A percentile compares a stretch with the other conserved stretches of the same genome.
Conservation (phyloP, 2,113 vertebrate genomes). For the Charadrius vociferus region DNA sequence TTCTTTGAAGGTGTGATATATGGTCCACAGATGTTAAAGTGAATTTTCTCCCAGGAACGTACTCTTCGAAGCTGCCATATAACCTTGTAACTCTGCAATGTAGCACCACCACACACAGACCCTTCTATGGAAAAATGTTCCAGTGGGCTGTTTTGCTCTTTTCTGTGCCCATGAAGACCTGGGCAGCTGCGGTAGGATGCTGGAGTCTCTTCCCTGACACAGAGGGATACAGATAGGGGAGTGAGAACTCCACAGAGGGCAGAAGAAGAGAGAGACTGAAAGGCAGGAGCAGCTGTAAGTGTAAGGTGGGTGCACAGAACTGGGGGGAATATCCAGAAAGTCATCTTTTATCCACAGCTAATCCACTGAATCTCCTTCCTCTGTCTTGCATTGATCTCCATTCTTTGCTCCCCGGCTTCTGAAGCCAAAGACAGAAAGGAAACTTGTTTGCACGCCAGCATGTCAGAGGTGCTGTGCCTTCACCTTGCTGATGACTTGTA, state of each 20-base stretch:
- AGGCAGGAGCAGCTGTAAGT: background rate
- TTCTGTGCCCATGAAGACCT: background rate
- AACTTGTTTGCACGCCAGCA: background rate
- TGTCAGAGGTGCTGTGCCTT: background rate
- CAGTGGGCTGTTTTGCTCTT: background rate
- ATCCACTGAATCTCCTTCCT: background rate
- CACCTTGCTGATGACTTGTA: background rate
- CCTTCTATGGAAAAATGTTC: background rate
- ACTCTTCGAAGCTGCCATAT: background rate
- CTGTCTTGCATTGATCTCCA: rapidly evolving
- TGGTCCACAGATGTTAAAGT: background rate
- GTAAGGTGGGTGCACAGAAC: background rate
- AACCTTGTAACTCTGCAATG: background rate
- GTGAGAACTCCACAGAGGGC: background rate
- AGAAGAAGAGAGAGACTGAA: background rate
- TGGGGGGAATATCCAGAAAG: background rate
- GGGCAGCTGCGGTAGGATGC: background rate
- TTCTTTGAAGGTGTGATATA: background rate
- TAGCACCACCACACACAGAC: background rate
- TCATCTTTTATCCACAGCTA: background rate
- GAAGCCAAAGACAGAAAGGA: background rate
- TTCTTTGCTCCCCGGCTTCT: background rate
- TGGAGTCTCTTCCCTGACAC: background rate
- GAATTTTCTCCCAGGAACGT: background rate
- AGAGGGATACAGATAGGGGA: background rate